These are phyloP conservation scores for Catocala sponsa DNA, from an alignment of 2,888 invertebrate genomes.

Conservation along the genomic window DNA sequence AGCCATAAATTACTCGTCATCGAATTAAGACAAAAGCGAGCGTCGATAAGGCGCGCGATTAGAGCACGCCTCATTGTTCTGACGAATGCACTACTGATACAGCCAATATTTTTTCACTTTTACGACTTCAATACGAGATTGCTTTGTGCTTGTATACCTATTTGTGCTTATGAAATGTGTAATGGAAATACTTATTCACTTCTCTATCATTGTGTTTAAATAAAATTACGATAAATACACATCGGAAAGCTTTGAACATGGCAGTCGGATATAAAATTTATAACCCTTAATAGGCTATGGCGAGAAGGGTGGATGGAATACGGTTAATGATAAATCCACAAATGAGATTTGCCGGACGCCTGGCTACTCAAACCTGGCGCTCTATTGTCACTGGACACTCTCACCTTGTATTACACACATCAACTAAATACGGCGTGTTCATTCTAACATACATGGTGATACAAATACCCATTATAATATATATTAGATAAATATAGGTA, in stretches of 20 bases:
- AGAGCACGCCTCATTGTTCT: slow-evolving; percentile 78
- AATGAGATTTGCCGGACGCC: slow-evolving; percentile 87
- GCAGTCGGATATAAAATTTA: slow-evolving; percentile 84
- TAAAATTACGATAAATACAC: slow-evolving; percentile 74
- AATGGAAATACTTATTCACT: slow-evolving; percentile 38
- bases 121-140: slow-evolving; percentile 74
- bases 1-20: slow-evolving; percentile 79
- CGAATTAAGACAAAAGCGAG: slow-evolving; percentile 85
- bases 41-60: slow-evolving; percentile 77
- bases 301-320: slow-evolving; percentile 85
- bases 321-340: slow-evolving; percentile 88
- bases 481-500: too few species aligned
- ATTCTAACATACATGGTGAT: slow-evolving; percentile 69
- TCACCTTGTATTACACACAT: slow-evolving; percentile 83
- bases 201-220: slow-evolving; percentile 54
- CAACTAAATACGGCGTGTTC: slow-evolving; percentile 70
- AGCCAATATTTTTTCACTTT: slow-evolving; percentile 78
- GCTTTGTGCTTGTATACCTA: slow-evolving; percentile 44
- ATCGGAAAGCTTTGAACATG: slow-evolving; percentile 74
- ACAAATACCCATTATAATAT: not conserved
- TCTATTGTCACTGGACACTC: slow-evolving; percentile 83
- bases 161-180: slow-evolving; percentile 29
- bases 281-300: slow-evolving; percentile 83
- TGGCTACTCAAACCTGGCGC: slow-evolving; percentile 84
- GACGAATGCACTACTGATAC: slow-evolving; percentile 75